Conservation (phyloP, 2,113 vertebrate species). For the Nipponia nippon region DNA sequence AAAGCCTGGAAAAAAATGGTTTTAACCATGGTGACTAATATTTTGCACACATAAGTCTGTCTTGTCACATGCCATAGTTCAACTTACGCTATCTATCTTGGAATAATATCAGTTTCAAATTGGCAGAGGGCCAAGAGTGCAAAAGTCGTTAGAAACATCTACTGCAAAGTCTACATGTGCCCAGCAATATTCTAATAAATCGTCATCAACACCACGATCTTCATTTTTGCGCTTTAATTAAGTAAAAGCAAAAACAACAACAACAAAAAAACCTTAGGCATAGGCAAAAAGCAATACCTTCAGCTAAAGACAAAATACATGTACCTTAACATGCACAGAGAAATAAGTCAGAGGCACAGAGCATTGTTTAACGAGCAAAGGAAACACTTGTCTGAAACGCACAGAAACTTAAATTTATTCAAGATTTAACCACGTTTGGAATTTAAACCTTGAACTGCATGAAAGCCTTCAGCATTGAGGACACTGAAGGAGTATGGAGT, state of each 20-base stretch:
- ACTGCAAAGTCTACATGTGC: neutral
- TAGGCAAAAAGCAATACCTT: neutral
- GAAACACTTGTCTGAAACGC: neutral
- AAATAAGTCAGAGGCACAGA: neutral
- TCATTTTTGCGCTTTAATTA: neutral
- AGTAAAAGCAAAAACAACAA: neutral
- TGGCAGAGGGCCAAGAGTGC: neutral
- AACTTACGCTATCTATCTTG: neutral
- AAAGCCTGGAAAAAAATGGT: neutral
- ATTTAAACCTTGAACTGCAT: neutral
- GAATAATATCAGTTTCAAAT: neutral
- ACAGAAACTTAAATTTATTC: neutral
- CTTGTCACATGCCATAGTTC: neutral
- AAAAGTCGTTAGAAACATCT: neutral
- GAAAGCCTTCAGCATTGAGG: neutral
- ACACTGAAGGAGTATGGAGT: neutral
- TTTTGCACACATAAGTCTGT: neutral
- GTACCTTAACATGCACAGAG: neutral
- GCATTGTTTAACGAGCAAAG: neutral
- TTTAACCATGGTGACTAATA: neutral
- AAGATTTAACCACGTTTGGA: neutral
- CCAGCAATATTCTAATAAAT: neutral
- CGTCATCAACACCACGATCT: neutral
- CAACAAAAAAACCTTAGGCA: neutral
- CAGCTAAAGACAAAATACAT: neutral